Percentiles rank a stretch among this genome's conserved stretches.
Evolutionary conservation across 2,888 invertebrate genomes (phyloP).

Genomic region (Horisme vitalbata): DNA sequence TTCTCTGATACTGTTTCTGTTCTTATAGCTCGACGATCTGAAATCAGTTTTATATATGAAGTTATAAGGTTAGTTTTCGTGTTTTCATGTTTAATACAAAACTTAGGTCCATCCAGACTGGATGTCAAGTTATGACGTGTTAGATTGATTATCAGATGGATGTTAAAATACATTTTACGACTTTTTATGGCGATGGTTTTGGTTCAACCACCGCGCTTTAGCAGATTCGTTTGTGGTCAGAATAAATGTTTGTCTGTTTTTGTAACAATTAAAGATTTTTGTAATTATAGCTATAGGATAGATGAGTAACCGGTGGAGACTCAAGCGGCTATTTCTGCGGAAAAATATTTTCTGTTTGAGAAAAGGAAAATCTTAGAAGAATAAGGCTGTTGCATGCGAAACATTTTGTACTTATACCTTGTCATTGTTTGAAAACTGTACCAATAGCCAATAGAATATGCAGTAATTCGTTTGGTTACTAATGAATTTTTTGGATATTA

Average conservation of each 20-base stretch:
- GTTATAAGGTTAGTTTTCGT: constrained; percentile 40
- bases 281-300: no score
- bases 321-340: no score
- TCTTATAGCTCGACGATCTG: constrained; percentile 20
- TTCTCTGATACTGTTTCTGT: constrained; percentile 59
- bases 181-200: constrained; percentile 74
- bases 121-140: constrained; percentile 84
- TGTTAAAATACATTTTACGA: constrained; percentile 83
- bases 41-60: constrained; percentile 36
- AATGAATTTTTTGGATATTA: no score
- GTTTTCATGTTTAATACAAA: constrained; percentile 38
- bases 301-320: no score
- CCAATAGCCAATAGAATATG: no score
- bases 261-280: no score
- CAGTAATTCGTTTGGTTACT: no score
- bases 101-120: constrained; percentile 69
- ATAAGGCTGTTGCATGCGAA: no score
- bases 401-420: no score
- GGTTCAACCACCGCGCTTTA: constrained; percentile 68
- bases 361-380: no score
- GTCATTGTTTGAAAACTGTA: no score
- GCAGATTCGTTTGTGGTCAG: constrained; percentile 68
- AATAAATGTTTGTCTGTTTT: constrained; percentile 40
- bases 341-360: no score
- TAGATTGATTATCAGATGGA: constrained; percentile 84